phyloP scores from a whole-genome alignment of 2,888 invertebrate genomes.

The Chesias legatella region DNA sequence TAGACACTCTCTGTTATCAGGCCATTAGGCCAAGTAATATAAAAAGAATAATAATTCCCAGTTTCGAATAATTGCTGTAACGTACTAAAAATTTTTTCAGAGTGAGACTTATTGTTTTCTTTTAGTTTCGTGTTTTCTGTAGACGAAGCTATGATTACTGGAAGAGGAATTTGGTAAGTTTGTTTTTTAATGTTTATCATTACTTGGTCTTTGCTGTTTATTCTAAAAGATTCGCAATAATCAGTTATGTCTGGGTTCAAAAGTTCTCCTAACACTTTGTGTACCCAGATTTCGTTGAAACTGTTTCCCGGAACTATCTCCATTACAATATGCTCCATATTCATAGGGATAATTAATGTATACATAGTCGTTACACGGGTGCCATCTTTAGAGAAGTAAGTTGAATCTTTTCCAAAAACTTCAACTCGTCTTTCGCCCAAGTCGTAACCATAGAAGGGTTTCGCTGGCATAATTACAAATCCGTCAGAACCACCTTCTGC shows the following conservation, averaged over 20 bases:
- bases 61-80: constrained; percentile 35
- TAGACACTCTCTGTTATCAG: constrained; percentile 63
- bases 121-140: constrained; percentile 32
- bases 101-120: constrained; percentile 28
- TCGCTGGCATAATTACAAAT: constrained; percentile 33
- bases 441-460: constrained; percentile 63
- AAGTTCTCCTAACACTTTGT: constrained; percentile 52
- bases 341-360: constrained; percentile 59
- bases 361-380: constrained; percentile 53
- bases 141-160: constrained; percentile 20
- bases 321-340: constrained; percentile 57
- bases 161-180: constrained; percentile 36
- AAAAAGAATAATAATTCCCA: constrained; percentile 50
- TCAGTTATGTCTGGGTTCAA: constrained; percentile 38
- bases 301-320: constrained; percentile 55
- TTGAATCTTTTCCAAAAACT: constrained; percentile 63
- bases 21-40: constrained; percentile 69
- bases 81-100: constrained; percentile 24
- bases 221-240: constrained; percentile 59
- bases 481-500: constrained; percentile 16
- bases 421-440: constrained; percentile 67
- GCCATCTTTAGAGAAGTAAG: constrained; percentile 65
- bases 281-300: constrained; percentile 62
- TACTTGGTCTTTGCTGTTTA: constrained; percentile 55
- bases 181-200: constrained; percentile 60